phyloP scores from a whole-genome alignment of 2,113 vertebrate species.

The Odobenus rosmarus region DNA sequence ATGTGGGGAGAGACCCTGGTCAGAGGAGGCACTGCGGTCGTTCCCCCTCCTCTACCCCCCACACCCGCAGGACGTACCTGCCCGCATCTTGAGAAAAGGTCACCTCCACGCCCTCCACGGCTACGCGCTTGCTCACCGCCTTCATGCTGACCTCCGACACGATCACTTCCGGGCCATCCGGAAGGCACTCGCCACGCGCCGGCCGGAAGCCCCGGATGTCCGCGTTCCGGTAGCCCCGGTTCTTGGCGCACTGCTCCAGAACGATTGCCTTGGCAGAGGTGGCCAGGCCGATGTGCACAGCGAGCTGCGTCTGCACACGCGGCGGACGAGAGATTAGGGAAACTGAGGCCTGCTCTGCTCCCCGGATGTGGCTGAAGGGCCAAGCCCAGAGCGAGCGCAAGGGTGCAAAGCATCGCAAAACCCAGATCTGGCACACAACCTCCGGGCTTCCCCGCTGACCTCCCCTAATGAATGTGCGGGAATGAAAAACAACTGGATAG shows the following conservation, averaged over 20 bases:
- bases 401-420: background rate
- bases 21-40: background rate
- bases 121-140: conserved; percentile 81
- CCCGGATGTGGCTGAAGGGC: background rate
- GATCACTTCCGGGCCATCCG: conserved; percentile 88
- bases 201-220: conserved; percentile 88
- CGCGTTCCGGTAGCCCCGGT: conserved; percentile 87
- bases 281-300: conserved; percentile 88
- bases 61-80: conserved; percentile 79
- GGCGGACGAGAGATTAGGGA: conserved; percentile 39
- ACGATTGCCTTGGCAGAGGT: conserved; percentile 83
- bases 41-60: background rate
- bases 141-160: conserved; percentile 88
- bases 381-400: background rate
- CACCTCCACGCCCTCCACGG: conserved; percentile 82
- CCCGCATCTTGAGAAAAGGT: conserved; percentile 90
- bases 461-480: background rate
- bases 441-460: background rate
- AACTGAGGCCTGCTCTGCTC: conserved; percentile 45
- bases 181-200: conserved; percentile 84
- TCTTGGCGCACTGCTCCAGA: conserved; percentile 91
- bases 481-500: background rate
- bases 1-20: accelerated
- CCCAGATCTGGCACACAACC: background rate
- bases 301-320: conserved; percentile 80